A percentile compares a stretch with the other conserved stretches of the same genome.
phyloP scores from a whole-genome alignment of 1,140 invertebrate genomes.

The Cydia pomonella region DNA sequence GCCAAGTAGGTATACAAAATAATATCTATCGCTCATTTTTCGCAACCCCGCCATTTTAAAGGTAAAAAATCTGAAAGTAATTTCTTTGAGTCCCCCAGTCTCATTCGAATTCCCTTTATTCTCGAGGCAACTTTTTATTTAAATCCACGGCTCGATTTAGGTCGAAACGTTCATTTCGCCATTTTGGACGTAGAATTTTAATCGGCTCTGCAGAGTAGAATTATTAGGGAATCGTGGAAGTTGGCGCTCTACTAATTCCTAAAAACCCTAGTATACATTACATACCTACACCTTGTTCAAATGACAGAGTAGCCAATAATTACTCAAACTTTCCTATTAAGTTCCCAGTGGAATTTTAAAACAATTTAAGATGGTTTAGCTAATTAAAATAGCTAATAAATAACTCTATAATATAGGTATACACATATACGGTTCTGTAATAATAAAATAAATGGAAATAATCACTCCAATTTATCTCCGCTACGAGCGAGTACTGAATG shows the following conservation, averaged over 20 bases:
- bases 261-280: neutral
- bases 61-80: constrained; percentile 28
- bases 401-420: no score
- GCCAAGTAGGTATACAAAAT: neutral
- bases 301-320: no score
- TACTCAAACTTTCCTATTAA: no score
- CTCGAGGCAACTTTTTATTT: constrained; percentile 32
- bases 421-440: no score
- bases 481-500: neutral
- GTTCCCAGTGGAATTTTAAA: no score
- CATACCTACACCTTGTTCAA: neutral
- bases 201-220: constrained; percentile 20
- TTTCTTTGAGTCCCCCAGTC: constrained; percentile 30
- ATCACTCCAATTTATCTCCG: neutral
- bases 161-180: constrained; percentile 29
- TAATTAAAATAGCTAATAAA: no score
- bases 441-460: neutral
- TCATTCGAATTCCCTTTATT: constrained; percentile 32
- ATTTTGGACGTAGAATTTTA: constrained; percentile 32
- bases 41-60: constrained; percentile 23
- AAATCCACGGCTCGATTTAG: constrained; percentile 30
- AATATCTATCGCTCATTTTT: constrained; percentile 9
- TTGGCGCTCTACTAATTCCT: constrained; percentile 26
- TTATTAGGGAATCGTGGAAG: constrained; percentile 15
- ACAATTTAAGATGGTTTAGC: no score